Evolutionary conservation across 2,888 invertebrate genomes (phyloP), one percentile per base, ranked within the genome.

Genomic region (Acleris laterana): DNA sequence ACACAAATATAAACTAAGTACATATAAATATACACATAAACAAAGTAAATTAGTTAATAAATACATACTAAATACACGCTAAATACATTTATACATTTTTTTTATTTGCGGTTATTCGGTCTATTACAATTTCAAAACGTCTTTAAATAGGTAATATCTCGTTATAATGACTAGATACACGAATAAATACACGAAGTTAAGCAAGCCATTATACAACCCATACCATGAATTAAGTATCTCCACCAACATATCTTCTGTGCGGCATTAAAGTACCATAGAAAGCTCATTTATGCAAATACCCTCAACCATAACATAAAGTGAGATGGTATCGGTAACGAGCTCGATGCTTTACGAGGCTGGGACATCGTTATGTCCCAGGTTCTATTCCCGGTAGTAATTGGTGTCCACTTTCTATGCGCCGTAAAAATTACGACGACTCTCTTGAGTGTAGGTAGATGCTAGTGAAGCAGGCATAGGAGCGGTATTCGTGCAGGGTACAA

Each of bases 221-320:
- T 32, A 32, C 32, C 13, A 38, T 38, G 38, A 38, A 38, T 38
- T 13, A 38, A 38, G 13, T 38, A 38, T 38, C 38, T 38, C 11
- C 38, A 13, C 38, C 46, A 46, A 46, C 46, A 46, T 46, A 46
- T 46, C n/a, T 46, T 17, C 6, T 17, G 16, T 5, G 16, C 13
- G 46, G 46, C 22, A 50, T 50, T 50, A 50, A 50, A 17, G n/a
- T 28, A n/a, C 9, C 11, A 16, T 17, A 52, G 32, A 57, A 17
- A 57, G 53, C 16, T 19, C 42, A 20, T 49, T 50, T 44, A 57
- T 57, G 63, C 44, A 51, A 44, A 57, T 32, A 38, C 42, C 46
- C 46, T 4, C 9, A 32, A 28, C 5, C 57, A 56, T 63, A 51
- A 28, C 57, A 51, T 58, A 63, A 63, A 57, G 63, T 32, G 38